phyloP scores from a whole-genome alignment of 2,888 invertebrate species.

The Augiades crinisus region DNA sequence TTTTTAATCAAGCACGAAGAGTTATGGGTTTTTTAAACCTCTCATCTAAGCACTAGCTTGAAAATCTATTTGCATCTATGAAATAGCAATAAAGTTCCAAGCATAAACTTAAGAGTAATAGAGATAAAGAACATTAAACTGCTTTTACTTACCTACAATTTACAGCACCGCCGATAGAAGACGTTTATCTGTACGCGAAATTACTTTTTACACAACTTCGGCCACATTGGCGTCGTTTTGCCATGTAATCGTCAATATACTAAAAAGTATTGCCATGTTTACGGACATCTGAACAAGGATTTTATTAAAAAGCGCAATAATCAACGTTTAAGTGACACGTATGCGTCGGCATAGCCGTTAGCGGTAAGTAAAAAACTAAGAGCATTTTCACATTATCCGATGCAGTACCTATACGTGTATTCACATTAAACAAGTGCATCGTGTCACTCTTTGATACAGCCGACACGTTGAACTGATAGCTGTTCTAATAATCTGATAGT shows the following conservation, averaged over 20 bases:
- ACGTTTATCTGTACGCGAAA: slow-evolving; percentile 8
- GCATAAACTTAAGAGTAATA: background rate
- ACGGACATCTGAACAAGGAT: background rate
- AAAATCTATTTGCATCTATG: background rate
- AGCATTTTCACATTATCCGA: no score
- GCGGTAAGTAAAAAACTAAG: no score
- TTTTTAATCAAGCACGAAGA: no score
- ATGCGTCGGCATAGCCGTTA: no score
- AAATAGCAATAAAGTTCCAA: background rate
- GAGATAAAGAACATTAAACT: slow-evolving; percentile 5
- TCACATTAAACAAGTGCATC: no score
- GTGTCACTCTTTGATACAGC: no score
- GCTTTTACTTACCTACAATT: background rate
- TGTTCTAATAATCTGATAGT: no score
- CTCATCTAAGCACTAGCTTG: background rate
- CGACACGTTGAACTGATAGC: no score
- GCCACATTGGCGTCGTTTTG: background rate
- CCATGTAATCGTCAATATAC: background rate
- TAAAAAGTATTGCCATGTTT: slow-evolving; percentile 20
- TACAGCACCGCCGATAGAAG: slow-evolving; percentile 1
- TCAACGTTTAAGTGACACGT: background rate
- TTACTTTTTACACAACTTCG: slow-evolving; percentile 3
- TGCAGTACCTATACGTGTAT: no score
- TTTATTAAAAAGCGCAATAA: slow-evolving; percentile 12
- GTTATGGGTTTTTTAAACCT: no score